Base-by-base conservation (phyloP, 2,888 invertebrate species). In the Tetragonula carbonaria region DNA sequence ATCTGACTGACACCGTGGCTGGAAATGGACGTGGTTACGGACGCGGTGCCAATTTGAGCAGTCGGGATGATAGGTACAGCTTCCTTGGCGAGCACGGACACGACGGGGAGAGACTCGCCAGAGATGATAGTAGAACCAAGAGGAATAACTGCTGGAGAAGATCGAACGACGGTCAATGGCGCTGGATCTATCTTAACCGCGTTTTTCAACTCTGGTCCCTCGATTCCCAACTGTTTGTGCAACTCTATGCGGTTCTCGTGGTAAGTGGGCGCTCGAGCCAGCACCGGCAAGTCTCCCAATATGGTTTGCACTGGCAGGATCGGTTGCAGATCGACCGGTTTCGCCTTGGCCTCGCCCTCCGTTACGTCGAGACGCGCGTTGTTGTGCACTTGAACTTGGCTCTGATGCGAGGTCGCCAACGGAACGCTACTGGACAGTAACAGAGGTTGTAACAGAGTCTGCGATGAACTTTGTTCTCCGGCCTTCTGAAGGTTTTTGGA, bases 321-420 rank as follows among this genome's bases (percentile, higher is more conserved):
- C 65, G 50, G 38, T n/a, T 28, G 51, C 63, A 81, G 71, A 33
- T 70, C 73, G 67, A 79, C 38, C 63, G 77, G 76, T 68, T 84
- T 79, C 16, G 5, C 76, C 65, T 82, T 68, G 45, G 53, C 74
- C 45, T 87, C 83, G 28, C n/a, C 38, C 57, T 59, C 71, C 23
- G 76, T 66, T 38, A 63, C 55, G 13, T 84, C 68, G 53, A 74
- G 62, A 28, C 63, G 79, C 11, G 74, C 62, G 67, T 53, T 84
- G 18, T 81, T 80, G 53, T 92, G 91, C 59, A 87, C 73, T 80
- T 91, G 91, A 74, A 87, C 82, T 70, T 88, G 90, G 51, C 84
- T 90, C 68, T 95, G 94, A 4, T 94, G 95, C n/a, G 90, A 91
- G 13, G 91, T 86, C 11, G 95, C 93, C 13, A 95, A 93, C 67